A percentile compares a stretch with the other conserved stretches of the same genome.
Evolutionary conservation across 30 jellyfish, hydroid and myxozoan genomes (phyloP).

Genomic region (Pelagia noctiluca): DNA sequence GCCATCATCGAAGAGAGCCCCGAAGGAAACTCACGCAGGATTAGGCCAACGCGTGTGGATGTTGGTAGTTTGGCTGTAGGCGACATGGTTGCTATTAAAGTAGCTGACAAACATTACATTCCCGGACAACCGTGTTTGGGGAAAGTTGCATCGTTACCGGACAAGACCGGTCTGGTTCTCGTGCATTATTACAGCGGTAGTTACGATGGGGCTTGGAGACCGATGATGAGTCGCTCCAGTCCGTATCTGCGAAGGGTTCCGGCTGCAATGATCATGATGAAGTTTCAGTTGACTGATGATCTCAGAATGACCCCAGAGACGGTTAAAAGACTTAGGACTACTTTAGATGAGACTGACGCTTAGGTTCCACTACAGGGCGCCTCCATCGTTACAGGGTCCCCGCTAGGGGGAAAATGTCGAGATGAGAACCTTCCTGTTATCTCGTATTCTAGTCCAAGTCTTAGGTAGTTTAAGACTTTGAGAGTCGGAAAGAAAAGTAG

Average conservation of each 20-base stretch:
- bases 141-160: conserved; percentile 64
- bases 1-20: conserved; percentile 18
- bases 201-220: conserved; percentile 86
- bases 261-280: conserved; percentile 20
- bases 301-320: conserved; percentile 64
- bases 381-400: not conserved
- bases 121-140: conserved; percentile 98
- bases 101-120: conserved; percentile 70
- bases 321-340: conserved; percentile 16
- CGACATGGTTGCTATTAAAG: conserved; percentile 80
- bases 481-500: too few species aligned
- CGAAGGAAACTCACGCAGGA: not conserved
- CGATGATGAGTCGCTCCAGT: conserved; percentile 95
- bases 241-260: conserved; percentile 79
- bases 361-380: not conserved
- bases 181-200: conserved; percentile 85
- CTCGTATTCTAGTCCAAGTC: too few species aligned
- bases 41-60: not conserved
- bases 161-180: conserved; percentile 44
- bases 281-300: conserved; percentile 46
- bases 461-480: too few species aligned
- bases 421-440: not conserved
- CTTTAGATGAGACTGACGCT: conserved; percentile 4
- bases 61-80: conserved; percentile 20
- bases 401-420: not conserved